These are phyloP conservation scores for Limanda limanda DNA, from an alignment of 2,113 vertebrate genomes.

Conservation along the genomic window DNA sequence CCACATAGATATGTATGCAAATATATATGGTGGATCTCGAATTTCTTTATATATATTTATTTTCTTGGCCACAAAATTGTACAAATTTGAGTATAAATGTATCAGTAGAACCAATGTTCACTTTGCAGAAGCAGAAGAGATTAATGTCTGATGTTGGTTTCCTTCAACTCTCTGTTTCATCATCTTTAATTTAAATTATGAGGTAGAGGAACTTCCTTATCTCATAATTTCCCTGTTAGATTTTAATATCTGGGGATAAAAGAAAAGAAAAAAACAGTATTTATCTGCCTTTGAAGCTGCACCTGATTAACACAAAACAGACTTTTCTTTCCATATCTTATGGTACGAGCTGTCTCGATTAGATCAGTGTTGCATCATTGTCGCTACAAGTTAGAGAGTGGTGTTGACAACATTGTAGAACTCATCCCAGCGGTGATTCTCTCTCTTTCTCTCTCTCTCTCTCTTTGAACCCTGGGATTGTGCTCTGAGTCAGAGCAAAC, in stretches of 20 bases:
- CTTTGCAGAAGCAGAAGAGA: not conserved
- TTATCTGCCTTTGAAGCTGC: not conserved
- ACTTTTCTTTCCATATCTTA: conserved; percentile 18
- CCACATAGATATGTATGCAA: not conserved
- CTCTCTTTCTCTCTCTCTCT: conserved; percentile 2
- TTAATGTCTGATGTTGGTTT: not conserved
- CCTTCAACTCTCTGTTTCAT: not conserved
- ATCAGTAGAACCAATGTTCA: not conserved
- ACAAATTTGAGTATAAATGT: not conserved
- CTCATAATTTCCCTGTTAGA: conserved; percentile 4
- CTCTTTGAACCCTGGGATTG: conserved; percentile 31
- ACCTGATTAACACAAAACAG: conserved; percentile 20
- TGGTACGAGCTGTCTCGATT: conserved; percentile 34
- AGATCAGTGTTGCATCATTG: conserved; percentile 42
- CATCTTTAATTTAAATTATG: not conserved
- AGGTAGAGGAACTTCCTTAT: not conserved
- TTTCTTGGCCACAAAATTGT: not conserved
- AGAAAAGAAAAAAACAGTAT: too few species aligned
- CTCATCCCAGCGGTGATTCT: conserved; percentile 42
- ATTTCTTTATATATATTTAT: too few species aligned
- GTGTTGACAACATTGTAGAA: conserved; percentile 30
- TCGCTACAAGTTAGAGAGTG: conserved; percentile 27
- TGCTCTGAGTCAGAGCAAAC: conserved; percentile 49
- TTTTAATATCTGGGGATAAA: not conserved
- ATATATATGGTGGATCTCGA: too few species aligned